Percentiles rank a stretch among this genome's conserved stretches.
phyloP scores from a whole-genome alignment of 1,140 invertebrate species.

The Cotesia vestalis region DNA sequence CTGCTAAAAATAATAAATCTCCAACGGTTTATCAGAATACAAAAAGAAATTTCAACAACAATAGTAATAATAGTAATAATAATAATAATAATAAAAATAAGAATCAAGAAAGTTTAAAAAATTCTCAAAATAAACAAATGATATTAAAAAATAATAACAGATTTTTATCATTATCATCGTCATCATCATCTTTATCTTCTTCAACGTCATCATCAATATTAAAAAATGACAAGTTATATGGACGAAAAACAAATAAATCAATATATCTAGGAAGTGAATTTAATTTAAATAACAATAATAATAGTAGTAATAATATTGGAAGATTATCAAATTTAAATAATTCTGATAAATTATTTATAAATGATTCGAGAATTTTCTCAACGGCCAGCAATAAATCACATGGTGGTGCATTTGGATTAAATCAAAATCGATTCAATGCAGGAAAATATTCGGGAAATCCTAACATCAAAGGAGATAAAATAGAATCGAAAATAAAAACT shows the following conservation, averaged over 20 bases:
- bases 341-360: slow-evolving; percentile 43
- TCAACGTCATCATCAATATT: slow-evolving; percentile 42
- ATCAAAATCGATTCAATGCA: slow-evolving; percentile 60
- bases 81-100: slow-evolving; percentile 8
- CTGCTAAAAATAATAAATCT: slow-evolving; percentile 54
- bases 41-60: background rate
- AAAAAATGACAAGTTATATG: slow-evolving; percentile 55
- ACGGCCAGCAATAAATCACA: slow-evolving; percentile 43
- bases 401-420: slow-evolving; percentile 59
- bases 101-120: background rate
- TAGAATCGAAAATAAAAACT: slow-evolving; percentile 49
- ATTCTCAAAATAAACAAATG: too few relatives aligned
- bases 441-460: slow-evolving; percentile 61
- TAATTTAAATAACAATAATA: slow-evolving; percentile 35
- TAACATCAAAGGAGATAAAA: slow-evolving; percentile 29
- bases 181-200: too few relatives aligned
- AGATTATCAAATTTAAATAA: slow-evolving; percentile 37
- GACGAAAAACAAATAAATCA: slow-evolving; percentile 45
- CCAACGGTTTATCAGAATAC: too few relatives aligned
- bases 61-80: too few relatives aligned
- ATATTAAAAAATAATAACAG: too few relatives aligned
- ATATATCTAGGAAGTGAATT: too few relatives aligned
- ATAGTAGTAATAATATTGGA: slow-evolving; percentile 36
- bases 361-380: slow-evolving; percentile 54
- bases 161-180: too few relatives aligned